These are phyloP conservation scores for Nycticryphes semicollaris DNA, from an alignment of 2,113 vertebrate species.

Conservation along the genomic window DNA sequence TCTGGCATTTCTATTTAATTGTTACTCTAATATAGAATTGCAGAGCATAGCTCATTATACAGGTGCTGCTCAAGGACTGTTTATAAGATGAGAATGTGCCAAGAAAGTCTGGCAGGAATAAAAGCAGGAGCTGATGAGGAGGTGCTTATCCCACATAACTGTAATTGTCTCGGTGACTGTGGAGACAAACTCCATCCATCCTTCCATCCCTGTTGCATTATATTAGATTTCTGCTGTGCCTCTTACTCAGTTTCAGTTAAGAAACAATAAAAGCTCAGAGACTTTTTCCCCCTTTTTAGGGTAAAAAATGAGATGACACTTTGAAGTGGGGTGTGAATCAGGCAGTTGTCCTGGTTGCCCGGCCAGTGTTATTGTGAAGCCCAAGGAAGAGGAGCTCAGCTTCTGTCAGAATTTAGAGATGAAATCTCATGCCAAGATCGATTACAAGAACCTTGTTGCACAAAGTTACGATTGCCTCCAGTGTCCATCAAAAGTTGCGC, in stretches of 20 bases:
- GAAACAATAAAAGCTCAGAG: neutral
- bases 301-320: neutral
- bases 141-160: neutral
- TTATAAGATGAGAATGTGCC: neutral
- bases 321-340: neutral
- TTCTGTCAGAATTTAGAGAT: neutral
- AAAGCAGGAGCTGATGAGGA: neutral
- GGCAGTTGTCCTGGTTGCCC: neutral
- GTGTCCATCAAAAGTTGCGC: neutral
- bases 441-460: neutral
- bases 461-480: neutral
- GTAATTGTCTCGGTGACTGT: neutral
- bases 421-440: neutral
- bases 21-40: slow-evolving; percentile 9
- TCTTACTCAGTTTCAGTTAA: neutral
- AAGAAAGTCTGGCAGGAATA: neutral
- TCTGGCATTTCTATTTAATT: slow-evolving; percentile 30
- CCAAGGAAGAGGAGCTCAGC: neutral
- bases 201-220: neutral
- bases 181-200: neutral
- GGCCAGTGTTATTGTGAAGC: accelerated
- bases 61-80: neutral
- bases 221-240: neutral
- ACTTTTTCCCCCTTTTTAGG: neutral
- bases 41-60: neutral